A percentile compares a stretch with the other conserved stretches of the same genome.
These are phyloP conservation scores for Cataglyphis livida DNA, from an alignment of 2,888 invertebrate species.

Conservation along the genomic window DNA sequence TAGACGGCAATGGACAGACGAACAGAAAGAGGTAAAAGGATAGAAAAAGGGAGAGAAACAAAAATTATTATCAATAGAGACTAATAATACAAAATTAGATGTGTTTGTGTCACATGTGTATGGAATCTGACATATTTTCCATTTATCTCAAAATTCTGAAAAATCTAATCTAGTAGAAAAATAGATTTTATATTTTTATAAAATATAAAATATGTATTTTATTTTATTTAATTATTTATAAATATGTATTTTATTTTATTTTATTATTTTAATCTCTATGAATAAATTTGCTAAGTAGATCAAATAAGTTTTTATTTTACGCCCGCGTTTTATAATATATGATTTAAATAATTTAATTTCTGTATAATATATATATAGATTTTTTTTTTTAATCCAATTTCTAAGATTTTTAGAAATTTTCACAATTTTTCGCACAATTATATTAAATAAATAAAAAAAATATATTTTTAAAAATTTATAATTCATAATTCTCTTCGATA, in stretches of 20 bases:
- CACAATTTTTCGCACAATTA: not conserved
- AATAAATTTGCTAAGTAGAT: not conserved
- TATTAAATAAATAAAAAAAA: not conserved
- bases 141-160: not conserved
- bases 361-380: not conserved
- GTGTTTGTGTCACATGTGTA: slow-evolving; percentile 37
- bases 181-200: not conserved
- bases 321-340: not conserved
- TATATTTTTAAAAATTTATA: not conserved
- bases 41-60: not conserved
- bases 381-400: not conserved
- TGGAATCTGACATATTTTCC: not conserved
- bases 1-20: slow-evolving; percentile 9
- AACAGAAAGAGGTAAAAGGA: not conserved
- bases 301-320: not conserved
- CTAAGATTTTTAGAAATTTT: not conserved
- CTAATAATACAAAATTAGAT: slow-evolving; percentile 1
- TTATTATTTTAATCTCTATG: not conserved
- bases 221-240: not conserved
- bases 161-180: not conserved
- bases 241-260: not conserved
- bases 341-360: slow-evolving; percentile 2
- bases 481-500: not conserved
- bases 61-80: slow-evolving; percentile 47
- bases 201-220: not conserved